These are phyloP conservation scores for Cephus nigrinus DNA, from an alignment of 2,888 invertebrate species.

Conservation along the genomic window DNA sequence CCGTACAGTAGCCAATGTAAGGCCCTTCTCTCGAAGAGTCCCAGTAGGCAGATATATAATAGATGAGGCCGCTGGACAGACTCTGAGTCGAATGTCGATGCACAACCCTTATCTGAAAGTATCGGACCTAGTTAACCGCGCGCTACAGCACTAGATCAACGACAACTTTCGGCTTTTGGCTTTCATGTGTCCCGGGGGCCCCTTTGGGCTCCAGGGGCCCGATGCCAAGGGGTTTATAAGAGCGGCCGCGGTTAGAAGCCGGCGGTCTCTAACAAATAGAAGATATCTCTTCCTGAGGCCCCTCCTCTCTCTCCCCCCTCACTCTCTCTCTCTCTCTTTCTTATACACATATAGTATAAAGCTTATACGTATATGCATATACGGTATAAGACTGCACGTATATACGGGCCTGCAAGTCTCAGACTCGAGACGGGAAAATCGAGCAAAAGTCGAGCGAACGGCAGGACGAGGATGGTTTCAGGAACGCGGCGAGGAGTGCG, in stretches of 20 bases:
- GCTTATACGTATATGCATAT: neutral
- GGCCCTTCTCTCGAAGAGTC: conserved; percentile 13
- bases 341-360: neutral
- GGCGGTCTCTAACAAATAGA: conserved; percentile 54
- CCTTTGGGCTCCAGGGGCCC: conserved; percentile 28
- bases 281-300: conserved; percentile 35
- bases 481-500: conserved; percentile 14
- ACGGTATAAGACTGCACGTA: neutral
- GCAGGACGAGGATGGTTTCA: conserved; percentile 25
- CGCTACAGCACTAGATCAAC: conserved; percentile 62
- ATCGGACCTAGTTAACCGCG: conserved; percentile 60
- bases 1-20: conserved; percentile 13
- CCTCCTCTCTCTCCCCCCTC: conserved; percentile 17
- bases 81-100: conserved; percentile 20
- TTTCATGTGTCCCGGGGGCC: conserved; percentile 53
- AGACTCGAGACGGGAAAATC: conserved; percentile 49
- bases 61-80: conserved; percentile 43
- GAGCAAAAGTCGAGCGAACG: conserved; percentile 38
- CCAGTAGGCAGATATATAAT: conserved; percentile 46
- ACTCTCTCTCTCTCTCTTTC: conserved; percentile 13
- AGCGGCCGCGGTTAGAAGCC: conserved; percentile 43
- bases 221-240: conserved; percentile 41
- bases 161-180: conserved; percentile 60
- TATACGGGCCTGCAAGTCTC: conserved; percentile 10
- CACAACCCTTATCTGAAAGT: conserved; percentile 53